Conservation (phyloP, 2,888 invertebrate genomes). For the Strigamia crassipes region DNA sequence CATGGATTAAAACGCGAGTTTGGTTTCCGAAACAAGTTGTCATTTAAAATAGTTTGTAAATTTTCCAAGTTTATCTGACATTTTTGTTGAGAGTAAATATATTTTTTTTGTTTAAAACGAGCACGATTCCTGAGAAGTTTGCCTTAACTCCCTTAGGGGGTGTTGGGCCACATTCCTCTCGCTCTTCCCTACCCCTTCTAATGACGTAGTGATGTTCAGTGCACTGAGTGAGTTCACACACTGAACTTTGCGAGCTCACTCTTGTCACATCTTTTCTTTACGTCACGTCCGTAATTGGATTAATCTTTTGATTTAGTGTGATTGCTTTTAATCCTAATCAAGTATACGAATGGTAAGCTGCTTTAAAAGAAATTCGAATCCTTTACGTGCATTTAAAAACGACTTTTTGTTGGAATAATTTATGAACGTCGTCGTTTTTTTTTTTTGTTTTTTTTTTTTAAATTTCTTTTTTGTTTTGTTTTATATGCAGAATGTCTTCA, state of each 20-base stretch:
- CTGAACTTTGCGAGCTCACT: slow-evolving; percentile 35
- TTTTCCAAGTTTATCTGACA: not conserved
- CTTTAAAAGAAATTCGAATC: not conserved
- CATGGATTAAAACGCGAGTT: not conserved
- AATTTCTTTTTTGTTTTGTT: slow-evolving; percentile 44
- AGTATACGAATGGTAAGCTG: slow-evolving; percentile 13
- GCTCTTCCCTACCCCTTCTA: slow-evolving; percentile 23
- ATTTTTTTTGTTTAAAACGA: not conserved
- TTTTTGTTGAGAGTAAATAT: not conserved
- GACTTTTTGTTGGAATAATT: slow-evolving; percentile 29
- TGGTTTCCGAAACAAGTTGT: not conserved
- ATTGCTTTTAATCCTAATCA: slow-evolving; percentile 28
- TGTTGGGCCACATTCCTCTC: slow-evolving; percentile 20
- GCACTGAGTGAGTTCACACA: slow-evolving; percentile 23
- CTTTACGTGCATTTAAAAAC: not conserved
- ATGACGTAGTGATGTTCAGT: slow-evolving; percentile 20
- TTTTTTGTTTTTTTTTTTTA: slow-evolving; percentile 44
- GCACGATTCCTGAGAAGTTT: slow-evolving; percentile 14
- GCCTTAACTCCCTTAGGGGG: slow-evolving; percentile 22
- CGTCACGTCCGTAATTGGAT: slow-evolving; percentile 37
- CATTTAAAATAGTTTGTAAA: slow-evolving; percentile 5
- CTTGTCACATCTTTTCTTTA: slow-evolving; percentile 14
- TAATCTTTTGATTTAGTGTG: slow-evolving; percentile 23
- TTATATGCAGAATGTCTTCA: slow-evolving; percentile 72
- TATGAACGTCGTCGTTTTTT: not conserved